Conservation (phyloP, 2,888 invertebrate species). For the Opisthograptis luteolata region DNA sequence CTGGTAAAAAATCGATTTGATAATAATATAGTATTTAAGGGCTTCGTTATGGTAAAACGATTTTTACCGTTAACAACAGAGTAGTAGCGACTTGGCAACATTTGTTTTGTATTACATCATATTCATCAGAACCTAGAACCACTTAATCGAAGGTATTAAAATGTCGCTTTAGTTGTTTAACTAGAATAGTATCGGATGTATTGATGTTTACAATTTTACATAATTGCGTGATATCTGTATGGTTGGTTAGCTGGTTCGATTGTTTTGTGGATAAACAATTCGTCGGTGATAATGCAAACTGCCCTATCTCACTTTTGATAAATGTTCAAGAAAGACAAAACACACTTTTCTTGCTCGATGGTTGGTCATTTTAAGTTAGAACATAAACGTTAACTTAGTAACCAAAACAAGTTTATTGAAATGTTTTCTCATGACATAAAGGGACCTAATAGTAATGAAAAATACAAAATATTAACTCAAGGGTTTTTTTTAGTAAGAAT, state of each 20-base stretch:
- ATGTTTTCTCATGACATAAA: too few relatives aligned
- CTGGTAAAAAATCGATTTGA: conserved; percentile 23
- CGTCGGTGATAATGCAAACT: too few relatives aligned
- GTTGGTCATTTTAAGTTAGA: too few relatives aligned
- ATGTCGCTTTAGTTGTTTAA: conserved; percentile 25
- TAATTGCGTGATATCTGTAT: conserved; percentile 7
- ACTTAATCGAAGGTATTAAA: conserved; percentile 24
- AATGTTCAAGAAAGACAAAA: too few relatives aligned
- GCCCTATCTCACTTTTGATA: too few relatives aligned
- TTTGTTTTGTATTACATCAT: conserved; percentile 52
- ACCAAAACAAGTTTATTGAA: too few relatives aligned
- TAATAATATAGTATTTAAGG: conserved; percentile 37
- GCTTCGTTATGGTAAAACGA: conserved; percentile 32
- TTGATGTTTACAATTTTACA: conserved; percentile 10
- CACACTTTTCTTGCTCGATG: too few relatives aligned
- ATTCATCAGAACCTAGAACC: conserved; percentile 28
- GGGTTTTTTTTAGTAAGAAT: too few relatives aligned
- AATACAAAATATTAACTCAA: too few relatives aligned
- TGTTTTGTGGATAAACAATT: neutral
- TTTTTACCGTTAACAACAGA: conserved; percentile 27
- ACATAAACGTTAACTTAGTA: too few relatives aligned
- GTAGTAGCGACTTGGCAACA: conserved; percentile 39
- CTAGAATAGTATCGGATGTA: conserved; percentile 4
- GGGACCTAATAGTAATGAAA: too few relatives aligned
- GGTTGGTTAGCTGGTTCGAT: neutral